Evolutionary conservation across 1,140 invertebrate genomes (phyloP), one percentile per base, ranked within the genome.

Genomic region (Diorhabda elongata): DNA sequence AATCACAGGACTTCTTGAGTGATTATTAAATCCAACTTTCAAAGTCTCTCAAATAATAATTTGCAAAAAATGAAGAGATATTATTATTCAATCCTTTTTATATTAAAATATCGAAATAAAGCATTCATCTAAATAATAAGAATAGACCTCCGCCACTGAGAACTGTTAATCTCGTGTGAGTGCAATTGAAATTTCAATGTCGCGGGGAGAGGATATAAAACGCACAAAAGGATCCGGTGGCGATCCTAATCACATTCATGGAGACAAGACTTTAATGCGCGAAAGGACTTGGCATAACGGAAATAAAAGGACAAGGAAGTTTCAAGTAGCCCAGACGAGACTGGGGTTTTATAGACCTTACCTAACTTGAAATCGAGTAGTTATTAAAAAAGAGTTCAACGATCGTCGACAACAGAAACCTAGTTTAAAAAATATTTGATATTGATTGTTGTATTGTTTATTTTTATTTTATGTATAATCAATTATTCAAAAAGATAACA

Each of bases 261-360:
- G 47, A 6, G 47, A 8, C 6, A n/a, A 52, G 47, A 52, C 47
- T 52, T 6, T 52, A 52, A 8, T 6, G 6, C 6, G 6, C n/a
- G 47, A 52, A n/a, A 52, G 47, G 47, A 52, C 47, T 6, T 52
- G n/a, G n/a, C n/a, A 52, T 52, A 52, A 4, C 47, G 47, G 47
- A 52, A 52, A 52, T 52, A 52, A 52, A 52, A 52, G 47, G 47
- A 52, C 47, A n/a, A 52, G 47, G 47, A 52, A 52, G n/a, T 52
- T n/a, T n/a, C n/a, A n/a, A 52, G 47, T 52, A 52, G 47, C 47
- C 47, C 47, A 52, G 47, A 52, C 47, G 47, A 52, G 47, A 6
- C 47, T n/a, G 47, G 47, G n/a, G 47, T 8, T 52, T 6, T 52
- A 52, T 52, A 52, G 47, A 52, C 47, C 47, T 52, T 52, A n/a